Evolutionary conservation across 2,797 vertebrate species (phyloP).

Genomic region (Telmatherina bonti): DNA sequence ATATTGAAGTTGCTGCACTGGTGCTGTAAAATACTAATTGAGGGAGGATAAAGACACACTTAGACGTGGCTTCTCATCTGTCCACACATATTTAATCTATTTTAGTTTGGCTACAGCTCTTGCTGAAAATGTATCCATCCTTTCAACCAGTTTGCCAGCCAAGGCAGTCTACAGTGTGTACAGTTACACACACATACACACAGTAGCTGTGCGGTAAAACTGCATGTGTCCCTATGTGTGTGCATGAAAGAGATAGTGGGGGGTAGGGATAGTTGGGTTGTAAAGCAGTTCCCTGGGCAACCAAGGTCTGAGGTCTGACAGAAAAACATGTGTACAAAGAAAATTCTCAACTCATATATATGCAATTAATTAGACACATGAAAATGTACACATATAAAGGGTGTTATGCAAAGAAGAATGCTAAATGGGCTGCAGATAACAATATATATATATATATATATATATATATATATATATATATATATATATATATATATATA

Average conservation of each 20-base stretch:
- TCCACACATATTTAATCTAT: conserved; percentile 1
- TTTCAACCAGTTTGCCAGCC: conserved; percentile 17
- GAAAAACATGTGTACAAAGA: conserved; percentile 27
- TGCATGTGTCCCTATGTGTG: conserved; percentile 11
- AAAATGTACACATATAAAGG: background rate
- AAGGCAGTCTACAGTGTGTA: conserved; percentile 21
- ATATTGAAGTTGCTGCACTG: background rate
- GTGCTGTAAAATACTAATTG: conserved; percentile 5
- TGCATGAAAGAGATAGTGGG: conserved; percentile 5
- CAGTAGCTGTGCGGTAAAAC: conserved; percentile 19
- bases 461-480: too few species aligned
- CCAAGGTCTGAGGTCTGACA: conserved; percentile 38
- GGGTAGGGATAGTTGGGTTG: conserved; percentile 30
- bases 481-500: too few species aligned
- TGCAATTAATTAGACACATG: conserved; percentile 11
- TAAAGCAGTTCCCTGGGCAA: conserved; percentile 55
- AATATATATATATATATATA: too few species aligned
- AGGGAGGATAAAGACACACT: background rate
- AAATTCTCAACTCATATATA: conserved; percentile 12
- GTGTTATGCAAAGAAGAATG: conserved; percentile 13
- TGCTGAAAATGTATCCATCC: conserved; percentile 38
- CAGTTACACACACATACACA: conserved; percentile 17
- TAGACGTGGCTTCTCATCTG: conserved; percentile 6
- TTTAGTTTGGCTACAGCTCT: conserved; percentile 34
- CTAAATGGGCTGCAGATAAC: too few species aligned